Conservation (phyloP, 2,797 vertebrate species). For the Atherinosoma microstoma region DNA sequence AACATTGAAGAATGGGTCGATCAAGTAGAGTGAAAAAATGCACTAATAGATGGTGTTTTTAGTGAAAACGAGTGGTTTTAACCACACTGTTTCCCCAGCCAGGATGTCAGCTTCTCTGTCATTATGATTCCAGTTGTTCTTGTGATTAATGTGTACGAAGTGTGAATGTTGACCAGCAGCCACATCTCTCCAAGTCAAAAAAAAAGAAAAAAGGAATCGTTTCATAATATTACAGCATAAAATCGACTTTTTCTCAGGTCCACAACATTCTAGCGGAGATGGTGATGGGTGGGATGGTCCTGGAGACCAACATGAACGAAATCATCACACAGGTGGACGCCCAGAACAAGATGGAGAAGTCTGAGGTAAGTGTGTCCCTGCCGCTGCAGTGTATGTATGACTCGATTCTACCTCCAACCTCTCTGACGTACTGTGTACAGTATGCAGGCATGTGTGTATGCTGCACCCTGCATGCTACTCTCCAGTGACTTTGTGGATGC, state of each 20-base stretch:
- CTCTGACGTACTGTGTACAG: constrained; percentile 61
- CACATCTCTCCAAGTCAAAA: too few species aligned
- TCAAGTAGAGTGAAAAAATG: neutral
- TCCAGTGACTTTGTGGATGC: constrained; percentile 74
- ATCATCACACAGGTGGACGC: constrained; percentile 98
- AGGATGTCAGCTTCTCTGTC: neutral
- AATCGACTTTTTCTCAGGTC: constrained; percentile 80
- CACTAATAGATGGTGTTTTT: neutral
- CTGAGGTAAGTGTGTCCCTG: constrained; percentile 89
- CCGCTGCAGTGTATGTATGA: constrained; percentile 31
- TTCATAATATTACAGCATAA: too few species aligned
- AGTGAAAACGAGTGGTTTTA: neutral
- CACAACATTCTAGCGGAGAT: constrained; percentile 99
- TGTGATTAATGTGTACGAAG: neutral
- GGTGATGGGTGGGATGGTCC: constrained; percentile 99
- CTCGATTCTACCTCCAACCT: constrained; percentile 39
- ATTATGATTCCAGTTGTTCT: neutral
- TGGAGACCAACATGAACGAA: constrained; percentile 99
- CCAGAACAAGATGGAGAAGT: constrained; percentile 98
- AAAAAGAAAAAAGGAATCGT: too few species aligned
- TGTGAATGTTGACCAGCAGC: neutral
- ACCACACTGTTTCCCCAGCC: neutral
- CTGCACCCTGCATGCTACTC: constrained; percentile 79
- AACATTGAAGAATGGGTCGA: neutral
- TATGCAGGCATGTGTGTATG: constrained; percentile 82